Evolutionary conservation across 2,113 vertebrate species (phyloP).

Genomic region (Anser cygnoides): DNA sequence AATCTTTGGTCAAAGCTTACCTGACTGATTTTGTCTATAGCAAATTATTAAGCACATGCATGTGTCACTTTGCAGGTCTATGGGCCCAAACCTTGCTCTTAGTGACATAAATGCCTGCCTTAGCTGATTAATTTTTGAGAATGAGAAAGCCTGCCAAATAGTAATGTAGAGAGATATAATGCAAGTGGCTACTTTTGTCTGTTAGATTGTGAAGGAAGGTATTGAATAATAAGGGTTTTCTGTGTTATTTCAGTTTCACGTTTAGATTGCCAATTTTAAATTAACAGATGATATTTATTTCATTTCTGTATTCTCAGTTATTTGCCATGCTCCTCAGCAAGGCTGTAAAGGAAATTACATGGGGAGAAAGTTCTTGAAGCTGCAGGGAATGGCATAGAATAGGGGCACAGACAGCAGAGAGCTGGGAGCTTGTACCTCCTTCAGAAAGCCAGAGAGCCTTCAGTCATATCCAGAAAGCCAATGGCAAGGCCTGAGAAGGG

Average conservation of each 20-base stretch:
- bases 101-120: not conserved
- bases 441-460: not conserved
- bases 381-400: not conserved
- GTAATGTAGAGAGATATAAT: not conserved
- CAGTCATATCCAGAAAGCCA: not conserved
- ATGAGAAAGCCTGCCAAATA: not conserved
- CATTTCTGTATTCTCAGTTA: not conserved
- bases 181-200: not conserved
- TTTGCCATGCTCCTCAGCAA: not conserved
- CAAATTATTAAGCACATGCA: not conserved
- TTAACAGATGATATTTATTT: not conserved
- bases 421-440: not conserved
- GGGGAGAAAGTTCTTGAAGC: not conserved
- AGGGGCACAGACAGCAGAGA: not conserved
- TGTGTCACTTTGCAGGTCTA: not conserved
- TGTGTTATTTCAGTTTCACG: not conserved
- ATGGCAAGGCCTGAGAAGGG: not conserved
- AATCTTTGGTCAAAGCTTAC: not conserved
- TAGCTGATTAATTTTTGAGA: not conserved
- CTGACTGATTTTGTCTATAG: slow-evolving; percentile 21
- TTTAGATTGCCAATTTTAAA: not conserved
- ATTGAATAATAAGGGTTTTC: not conserved
- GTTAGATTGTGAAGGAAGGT: not conserved
- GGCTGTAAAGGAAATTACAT: not conserved
- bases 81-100: not conserved